Evolutionary conservation across 2,888 invertebrate genomes (phyloP).

Genomic region (Tachina lurida): DNA sequence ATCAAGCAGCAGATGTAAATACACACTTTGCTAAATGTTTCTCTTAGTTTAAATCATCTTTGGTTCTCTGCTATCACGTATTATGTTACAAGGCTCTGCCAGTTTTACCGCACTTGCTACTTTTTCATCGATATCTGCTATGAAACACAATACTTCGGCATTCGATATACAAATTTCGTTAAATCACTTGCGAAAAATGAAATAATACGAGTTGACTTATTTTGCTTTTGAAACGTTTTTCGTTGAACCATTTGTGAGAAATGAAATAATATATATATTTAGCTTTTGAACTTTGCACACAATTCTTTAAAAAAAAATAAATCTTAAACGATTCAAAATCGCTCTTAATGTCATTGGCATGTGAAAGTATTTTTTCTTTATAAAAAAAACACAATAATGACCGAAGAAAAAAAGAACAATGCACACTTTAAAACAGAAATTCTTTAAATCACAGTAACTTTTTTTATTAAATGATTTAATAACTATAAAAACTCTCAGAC

Average conservation of each 20-base stretch:
- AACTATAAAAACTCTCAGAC: constrained; percentile 62
- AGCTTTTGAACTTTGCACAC: neutral
- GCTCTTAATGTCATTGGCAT: constrained; percentile 36
- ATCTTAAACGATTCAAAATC: neutral
- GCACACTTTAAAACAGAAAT: constrained; percentile 44
- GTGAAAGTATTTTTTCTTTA: constrained; percentile 15
- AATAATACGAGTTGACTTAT: no score
- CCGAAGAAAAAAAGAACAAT: neutral
- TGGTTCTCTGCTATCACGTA: no score
- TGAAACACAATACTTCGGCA: no score
- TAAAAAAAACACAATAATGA: neutral
- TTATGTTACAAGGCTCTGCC: no score
- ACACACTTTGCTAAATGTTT: no score
- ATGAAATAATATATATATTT: neutral
- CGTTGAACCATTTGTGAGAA: neutral
- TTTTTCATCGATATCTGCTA: no score
- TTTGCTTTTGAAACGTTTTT: no score
- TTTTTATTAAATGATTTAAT: constrained; percentile 71
- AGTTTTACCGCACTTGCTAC: no score
- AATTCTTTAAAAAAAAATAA: neutral
- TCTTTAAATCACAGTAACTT: constrained; percentile 66
- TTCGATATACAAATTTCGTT: no score
- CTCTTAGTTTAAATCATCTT: no score
- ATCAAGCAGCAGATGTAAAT: no score
- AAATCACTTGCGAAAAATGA: no score